phyloP scores from a whole-genome alignment of 2,888 invertebrate species.

The Meta bourneti region DNA sequence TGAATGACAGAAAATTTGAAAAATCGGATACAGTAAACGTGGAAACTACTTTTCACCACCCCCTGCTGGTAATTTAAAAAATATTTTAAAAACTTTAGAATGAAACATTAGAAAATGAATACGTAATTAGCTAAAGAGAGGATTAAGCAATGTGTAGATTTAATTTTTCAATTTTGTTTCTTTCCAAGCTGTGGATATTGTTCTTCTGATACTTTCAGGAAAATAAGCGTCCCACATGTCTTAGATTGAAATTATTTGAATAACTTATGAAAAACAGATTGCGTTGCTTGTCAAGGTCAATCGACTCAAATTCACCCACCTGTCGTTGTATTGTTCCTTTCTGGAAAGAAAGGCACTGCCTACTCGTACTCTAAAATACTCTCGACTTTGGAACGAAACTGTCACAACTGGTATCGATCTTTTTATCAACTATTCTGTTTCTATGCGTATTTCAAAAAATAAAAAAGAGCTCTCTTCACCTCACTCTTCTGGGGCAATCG shows the following conservation, averaged over 20 bases:
- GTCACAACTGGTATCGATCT: background rate
- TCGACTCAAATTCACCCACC: conserved; percentile 27
- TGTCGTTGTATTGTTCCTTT: conserved; percentile 17
- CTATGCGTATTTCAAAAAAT: background rate
- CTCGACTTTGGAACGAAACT: conserved; percentile 31
- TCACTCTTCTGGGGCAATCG: no score
- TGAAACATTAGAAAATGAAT: no score
- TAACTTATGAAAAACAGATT: background rate
- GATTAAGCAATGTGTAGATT: no score
- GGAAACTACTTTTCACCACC: no score
- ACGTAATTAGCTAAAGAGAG: no score
- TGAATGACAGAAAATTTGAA: no score
- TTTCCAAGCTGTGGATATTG: no score
- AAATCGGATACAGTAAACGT: no score
- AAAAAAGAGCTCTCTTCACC: no score
- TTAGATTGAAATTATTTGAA: background rate
- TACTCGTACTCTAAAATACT: conserved; percentile 15
- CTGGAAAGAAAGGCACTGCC: background rate
- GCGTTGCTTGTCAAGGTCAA: conserved; percentile 20
- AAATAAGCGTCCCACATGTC: background rate
- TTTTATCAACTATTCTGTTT: background rate
- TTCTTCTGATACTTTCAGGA: background rate
- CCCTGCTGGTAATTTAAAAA: no score
- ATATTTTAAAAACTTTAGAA: no score
- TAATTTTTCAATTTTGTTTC: no score